Base-by-base conservation (phyloP, 2,113 vertebrate genomes). In the Epinephelus lanceolatus region DNA sequence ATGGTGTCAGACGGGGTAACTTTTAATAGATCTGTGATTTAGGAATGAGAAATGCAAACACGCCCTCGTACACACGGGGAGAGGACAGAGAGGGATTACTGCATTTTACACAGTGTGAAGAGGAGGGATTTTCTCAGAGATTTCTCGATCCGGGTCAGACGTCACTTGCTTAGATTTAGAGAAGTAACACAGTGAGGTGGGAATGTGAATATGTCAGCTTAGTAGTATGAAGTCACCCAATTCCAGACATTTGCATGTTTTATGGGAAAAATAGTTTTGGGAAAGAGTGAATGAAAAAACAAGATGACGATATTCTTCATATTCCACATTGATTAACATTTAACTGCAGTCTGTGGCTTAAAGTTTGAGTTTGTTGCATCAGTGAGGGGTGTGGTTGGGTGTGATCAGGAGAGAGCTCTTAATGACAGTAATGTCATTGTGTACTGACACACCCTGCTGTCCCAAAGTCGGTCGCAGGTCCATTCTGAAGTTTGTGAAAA, bases 1-100 rank as follows among this genome's bases (percentile, higher is more conserved):
- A 90, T 90, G 83, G 76, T 87, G 88, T 94, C 88, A 84, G 81
- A 88, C 30, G 2, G 69, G 59, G 71, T 56, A 67, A 69, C 75
- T 87, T 90, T 91, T 88, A 91, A 89, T 90, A 90, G 86, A 78
- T 68, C 61, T 78, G 56, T 81, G 71, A 85, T 89, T 89, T 80
- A 76, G 85, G 78, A 89, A 92, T 79, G 80, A 90, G 86, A 89
- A 92, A 90, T 68, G 66, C 71, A 91, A 91, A 86, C 84, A 88
- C 40, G 75, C 69, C 60, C 87, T 61, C 47, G 4, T 18, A 68
- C 40, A 63, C 62, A 21, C 18, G 53, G 17, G 9, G 42, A n/a
- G 67, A 49, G 56, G 45, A 47, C 30, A 52, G 17, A 45, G 37
- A 53, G 27, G 18, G 40, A 37, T 53, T 37, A 65, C 10, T 42